Evolutionary conservation across 2,888 invertebrate species (phyloP).

Genomic region (Gerris lacustris): DNA sequence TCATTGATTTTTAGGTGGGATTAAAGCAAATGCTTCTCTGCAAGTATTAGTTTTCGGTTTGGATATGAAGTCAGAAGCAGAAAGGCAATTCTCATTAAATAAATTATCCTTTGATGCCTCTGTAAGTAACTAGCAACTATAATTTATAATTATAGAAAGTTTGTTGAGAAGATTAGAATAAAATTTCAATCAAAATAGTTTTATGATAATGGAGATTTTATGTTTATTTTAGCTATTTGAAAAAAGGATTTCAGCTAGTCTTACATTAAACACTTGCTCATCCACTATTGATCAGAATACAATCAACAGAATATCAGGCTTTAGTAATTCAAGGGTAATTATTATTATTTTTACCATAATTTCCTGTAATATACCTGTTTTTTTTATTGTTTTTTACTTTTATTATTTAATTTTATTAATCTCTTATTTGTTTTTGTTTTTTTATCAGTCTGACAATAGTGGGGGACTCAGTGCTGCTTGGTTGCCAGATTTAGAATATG

Average conservation of each 20-base stretch:
- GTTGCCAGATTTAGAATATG: conserved; percentile 47
- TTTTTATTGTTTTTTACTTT: too few relatives aligned
- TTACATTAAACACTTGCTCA: conserved; percentile 2
- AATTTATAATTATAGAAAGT: background rate
- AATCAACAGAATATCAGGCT: background rate
- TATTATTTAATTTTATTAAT: too few relatives aligned
- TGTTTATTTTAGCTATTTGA: conserved; percentile 2
- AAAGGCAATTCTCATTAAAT: conserved; percentile 17
- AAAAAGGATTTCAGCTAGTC: conserved; percentile 1
- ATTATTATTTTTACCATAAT: background rate
- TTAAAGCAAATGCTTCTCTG: conserved; percentile 40
- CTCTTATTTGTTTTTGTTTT: too few relatives aligned
- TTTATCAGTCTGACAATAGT: too few relatives aligned
- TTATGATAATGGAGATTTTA: background rate
- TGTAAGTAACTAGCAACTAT: conserved; percentile 10
- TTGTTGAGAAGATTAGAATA: too few relatives aligned
- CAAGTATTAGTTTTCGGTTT: conserved; percentile 52
- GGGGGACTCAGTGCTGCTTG: conserved; percentile 28
- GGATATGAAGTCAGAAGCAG: conserved; percentile 45
- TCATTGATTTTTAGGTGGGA: conserved; percentile 18
- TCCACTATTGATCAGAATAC: background rate
- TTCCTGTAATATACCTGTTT: background rate
- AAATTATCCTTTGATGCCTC: conserved; percentile 16
- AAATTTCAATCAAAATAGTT: too few relatives aligned
- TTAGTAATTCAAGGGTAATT: background rate